A percentile compares a stretch with the other conserved stretches of the same genome.
phyloP scores from a whole-genome alignment of 2,888 invertebrate genomes.

The Ditylenchus weischeri region DNA sequence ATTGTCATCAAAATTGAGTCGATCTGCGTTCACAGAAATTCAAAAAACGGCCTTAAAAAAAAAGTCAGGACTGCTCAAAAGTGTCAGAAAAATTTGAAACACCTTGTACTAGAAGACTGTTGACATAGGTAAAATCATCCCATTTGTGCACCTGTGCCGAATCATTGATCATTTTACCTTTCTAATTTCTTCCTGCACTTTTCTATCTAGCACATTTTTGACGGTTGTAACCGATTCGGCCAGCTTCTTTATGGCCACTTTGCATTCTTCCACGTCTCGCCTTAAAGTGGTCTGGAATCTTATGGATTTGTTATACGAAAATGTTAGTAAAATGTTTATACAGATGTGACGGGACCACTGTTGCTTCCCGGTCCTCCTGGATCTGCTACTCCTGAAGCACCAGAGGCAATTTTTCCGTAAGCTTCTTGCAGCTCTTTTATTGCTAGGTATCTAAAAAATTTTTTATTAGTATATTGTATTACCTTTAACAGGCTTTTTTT shows the following conservation, averaged over 20 bases:
- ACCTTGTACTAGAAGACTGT: no score
- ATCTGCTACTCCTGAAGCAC: not conserved
- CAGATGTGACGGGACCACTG: not conserved
- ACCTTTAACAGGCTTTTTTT: not conserved
- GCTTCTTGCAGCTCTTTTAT: conserved; percentile 57
- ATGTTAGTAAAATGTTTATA: not conserved
- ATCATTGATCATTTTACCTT: conserved; percentile 30
- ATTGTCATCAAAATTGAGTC: no score
- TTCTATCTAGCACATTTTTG: conserved; percentile 56
- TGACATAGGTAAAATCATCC: no score
- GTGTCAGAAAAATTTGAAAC: no score
- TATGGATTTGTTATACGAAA: not conserved
- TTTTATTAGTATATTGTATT: no score
- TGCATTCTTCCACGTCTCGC: conserved; percentile 56
- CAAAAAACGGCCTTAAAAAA: no score
- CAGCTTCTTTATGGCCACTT: conserved; percentile 56
- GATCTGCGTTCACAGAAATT: no score
- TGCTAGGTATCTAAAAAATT: conserved; percentile 51
- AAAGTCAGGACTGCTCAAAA: no score
- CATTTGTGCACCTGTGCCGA: not conserved
- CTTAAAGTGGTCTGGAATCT: conserved; percentile 28
- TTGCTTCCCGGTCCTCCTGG: not conserved
- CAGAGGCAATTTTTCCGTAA: conserved; percentile 35
- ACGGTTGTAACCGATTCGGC: conserved; percentile 57
- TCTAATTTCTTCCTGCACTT: conserved; percentile 51